phyloP scores from a whole-genome alignment of 1,140 invertebrate species.

The Euborellia annulipes region DNA sequence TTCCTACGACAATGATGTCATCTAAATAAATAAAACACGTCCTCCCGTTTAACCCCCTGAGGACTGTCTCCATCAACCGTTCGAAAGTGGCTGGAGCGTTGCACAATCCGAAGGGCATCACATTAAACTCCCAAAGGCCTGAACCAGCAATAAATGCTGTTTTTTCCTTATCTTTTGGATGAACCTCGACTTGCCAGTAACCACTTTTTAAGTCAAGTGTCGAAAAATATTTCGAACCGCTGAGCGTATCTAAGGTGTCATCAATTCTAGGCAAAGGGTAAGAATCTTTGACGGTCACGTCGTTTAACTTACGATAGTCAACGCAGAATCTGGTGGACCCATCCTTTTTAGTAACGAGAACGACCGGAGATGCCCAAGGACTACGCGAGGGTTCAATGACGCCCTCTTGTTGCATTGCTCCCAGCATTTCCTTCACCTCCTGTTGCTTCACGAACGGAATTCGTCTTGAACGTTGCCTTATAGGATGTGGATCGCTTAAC shows the following conservation, averaged over 20 bases:
- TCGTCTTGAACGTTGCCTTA: no score
- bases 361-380: no score
- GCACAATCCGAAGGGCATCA: conserved; percentile 23
- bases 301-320: conserved; percentile 27
- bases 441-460: no score
- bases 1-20: conserved; percentile 2
- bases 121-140: conserved; percentile 22
- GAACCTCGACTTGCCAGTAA: conserved; percentile 16
- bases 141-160: conserved; percentile 27
- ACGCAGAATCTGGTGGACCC: conserved; percentile 19
- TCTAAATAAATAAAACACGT: conserved; percentile 8
- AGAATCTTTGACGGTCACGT: conserved; percentile 21
- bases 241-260: conserved; percentile 22
- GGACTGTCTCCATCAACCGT: conserved; percentile 15
- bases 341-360: no score
- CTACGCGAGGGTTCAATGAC: no score
- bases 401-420: no score
- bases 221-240: conserved; percentile 19
- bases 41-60: conserved; percentile 9
- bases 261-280: conserved; percentile 30
- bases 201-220: conserved; percentile 24
- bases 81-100: conserved; percentile 24
- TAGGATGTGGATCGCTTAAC: no score
- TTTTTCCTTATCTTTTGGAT: conserved; percentile 24
- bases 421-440: no score